These are phyloP conservation scores for Pachypeltis micranthus DNA, from an alignment of 1,140 invertebrate genomes.

Conservation along the genomic window DNA sequence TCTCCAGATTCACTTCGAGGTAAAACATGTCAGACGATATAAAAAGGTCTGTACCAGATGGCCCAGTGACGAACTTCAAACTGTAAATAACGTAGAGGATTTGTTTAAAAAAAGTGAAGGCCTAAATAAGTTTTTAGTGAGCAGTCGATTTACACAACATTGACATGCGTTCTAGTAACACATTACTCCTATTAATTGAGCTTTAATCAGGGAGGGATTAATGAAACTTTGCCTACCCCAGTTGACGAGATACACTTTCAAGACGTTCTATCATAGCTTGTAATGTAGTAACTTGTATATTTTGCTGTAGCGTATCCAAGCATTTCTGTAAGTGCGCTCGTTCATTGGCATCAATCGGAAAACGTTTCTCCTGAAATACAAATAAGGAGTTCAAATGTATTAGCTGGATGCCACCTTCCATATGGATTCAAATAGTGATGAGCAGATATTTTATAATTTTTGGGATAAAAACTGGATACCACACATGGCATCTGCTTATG, in stretches of 20 bases:
- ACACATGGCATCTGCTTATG: too few species aligned
- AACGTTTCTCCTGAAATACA: slow-evolving; percentile 61
- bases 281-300: slow-evolving; percentile 82
- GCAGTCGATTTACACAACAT: too few species aligned
- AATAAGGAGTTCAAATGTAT: too few species aligned
- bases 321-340: slow-evolving; percentile 76
- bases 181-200: too few species aligned
- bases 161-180: too few species aligned
- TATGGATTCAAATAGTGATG: too few species aligned
- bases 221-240: slow-evolving; percentile 55
- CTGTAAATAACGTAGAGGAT: slow-evolving; percentile 38
- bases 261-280: slow-evolving; percentile 85
- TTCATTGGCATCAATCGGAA: slow-evolving; percentile 67
- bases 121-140: too few species aligned
- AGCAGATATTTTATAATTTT: too few species aligned
- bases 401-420: too few species aligned
- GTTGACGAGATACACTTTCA: slow-evolving; percentile 76
- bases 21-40: slow-evolving; percentile 96
- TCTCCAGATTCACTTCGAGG: slow-evolving; percentile 76
- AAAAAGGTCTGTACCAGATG: slow-evolving; percentile 63
- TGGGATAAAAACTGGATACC: too few species aligned
- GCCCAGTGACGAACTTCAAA: slow-evolving; percentile 59
- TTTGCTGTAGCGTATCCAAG: slow-evolving; percentile 82
- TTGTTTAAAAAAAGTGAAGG: neutral
- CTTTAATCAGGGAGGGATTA: too few species aligned